Conservation (phyloP, 2,888 invertebrate genomes). For the Mythimna impura region DNA sequence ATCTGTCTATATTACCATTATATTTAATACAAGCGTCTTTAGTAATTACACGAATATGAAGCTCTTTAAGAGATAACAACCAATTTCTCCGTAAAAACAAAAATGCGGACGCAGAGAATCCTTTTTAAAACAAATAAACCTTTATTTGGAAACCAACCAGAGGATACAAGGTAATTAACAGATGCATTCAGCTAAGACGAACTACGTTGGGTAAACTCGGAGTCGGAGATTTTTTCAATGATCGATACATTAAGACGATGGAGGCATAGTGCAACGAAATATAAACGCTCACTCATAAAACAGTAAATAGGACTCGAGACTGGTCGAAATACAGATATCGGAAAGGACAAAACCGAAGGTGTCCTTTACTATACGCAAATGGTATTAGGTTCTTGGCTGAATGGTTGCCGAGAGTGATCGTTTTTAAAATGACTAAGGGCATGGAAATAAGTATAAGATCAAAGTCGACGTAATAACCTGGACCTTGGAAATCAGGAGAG, state of each 20-base stretch:
- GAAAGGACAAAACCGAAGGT: background rate
- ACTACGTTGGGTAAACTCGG: constrained; percentile 3
- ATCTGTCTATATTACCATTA: constrained; percentile 16
- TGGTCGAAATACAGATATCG: background rate
- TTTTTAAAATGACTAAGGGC: no score
- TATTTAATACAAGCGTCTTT: background rate
- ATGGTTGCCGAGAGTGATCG: background rate
- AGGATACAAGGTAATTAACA: constrained; percentile 37
- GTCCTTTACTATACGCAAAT: background rate
- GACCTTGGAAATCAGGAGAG: no score
- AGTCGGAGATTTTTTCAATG: background rate
- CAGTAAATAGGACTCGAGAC: background rate
- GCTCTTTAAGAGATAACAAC: background rate
- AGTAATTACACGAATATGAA: background rate
- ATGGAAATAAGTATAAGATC: no score
- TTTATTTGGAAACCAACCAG: constrained; percentile 28
- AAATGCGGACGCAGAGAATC: background rate
- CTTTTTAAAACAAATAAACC: constrained; percentile 1
- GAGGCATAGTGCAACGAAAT: background rate
- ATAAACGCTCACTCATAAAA: background rate
- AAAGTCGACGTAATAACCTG: no score
- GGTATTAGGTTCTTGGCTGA: background rate
- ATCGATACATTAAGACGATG: background rate
- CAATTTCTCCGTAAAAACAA: background rate
- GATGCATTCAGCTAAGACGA: constrained; percentile 13